A percentile compares a stretch with the other conserved stretches of the same genome.
These are phyloP conservation scores for Trichogramma pretiosum DNA, from an alignment of 1,140 invertebrate species.

Conservation along the genomic window DNA sequence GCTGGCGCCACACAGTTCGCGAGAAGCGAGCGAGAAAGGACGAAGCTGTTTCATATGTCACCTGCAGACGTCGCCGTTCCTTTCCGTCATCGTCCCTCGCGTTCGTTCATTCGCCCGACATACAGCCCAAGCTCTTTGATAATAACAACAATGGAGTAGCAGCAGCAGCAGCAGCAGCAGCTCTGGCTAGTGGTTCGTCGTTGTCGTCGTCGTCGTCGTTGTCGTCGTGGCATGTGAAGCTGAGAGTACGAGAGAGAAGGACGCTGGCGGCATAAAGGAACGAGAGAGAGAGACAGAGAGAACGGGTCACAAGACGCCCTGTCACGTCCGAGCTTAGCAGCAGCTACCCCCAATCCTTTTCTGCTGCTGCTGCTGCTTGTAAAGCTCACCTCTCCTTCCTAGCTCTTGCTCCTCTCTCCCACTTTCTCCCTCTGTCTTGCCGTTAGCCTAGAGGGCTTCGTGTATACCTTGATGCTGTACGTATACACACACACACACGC, in stretches of 20 bases:
- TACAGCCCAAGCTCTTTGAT: conserved; percentile 36
- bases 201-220: conserved; percentile 26
- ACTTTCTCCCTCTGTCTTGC: too few species aligned
- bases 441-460: too few species aligned
- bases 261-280: conserved; percentile 12
- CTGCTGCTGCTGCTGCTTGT: conserved; percentile 23
- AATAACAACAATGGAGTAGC: conserved; percentile 42
- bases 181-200: conserved; percentile 30
- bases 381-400: too few species aligned
- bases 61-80: conserved; percentile 46
- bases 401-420: too few species aligned
- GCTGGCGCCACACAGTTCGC: conserved; percentile 10
- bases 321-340: conserved; percentile 38
- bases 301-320: conserved; percentile 41
- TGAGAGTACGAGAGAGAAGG: conserved; percentile 21
- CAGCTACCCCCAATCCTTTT: conserved; percentile 28
- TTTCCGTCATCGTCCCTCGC: conserved; percentile 44
- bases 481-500: too few species aligned
- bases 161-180: not conserved
- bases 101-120: conserved; percentile 12
- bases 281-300: conserved; percentile 19
- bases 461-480: too few species aligned
- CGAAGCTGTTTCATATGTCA: conserved; percentile 39
- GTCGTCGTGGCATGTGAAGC: conserved; percentile 26
- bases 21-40: conserved; percentile 17